Evolutionary conservation across 2,888 invertebrate species (phyloP), one percentile per base, ranked within the genome.

Genomic region (Sinopyrophorus schimmeli): DNA sequence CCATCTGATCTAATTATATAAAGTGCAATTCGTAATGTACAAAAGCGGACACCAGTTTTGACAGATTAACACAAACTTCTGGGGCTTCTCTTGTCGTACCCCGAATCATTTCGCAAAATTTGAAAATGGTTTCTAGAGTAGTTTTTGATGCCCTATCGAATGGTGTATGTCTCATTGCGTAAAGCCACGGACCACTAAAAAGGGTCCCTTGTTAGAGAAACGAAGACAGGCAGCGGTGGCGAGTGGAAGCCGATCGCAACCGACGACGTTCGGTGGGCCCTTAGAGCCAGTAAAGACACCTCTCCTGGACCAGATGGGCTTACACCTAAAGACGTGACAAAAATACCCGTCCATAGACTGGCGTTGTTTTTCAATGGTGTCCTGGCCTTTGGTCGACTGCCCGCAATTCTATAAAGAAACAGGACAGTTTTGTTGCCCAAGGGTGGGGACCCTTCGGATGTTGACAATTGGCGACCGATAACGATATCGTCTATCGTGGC

Each of bases 391-490:
- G 1, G 1, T 12, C n/a, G 27, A 16, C 5, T 2, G 9, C 1
- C 3, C 26, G 24, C 37, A 23, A 3, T 9, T 5, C 3, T n/a
- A 3, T 37, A 4, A n/a, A 4, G 16, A 24, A 15, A 16, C 17
- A 9, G 27, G 12, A 38, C 38, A 4, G 12, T 16, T 1, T 7
- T 38, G 4, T 26, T 26, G 2, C 26, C 16, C 2, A 16, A 26
- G 10, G 10, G 4, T 1, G 37, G 23, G 12, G 18, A 18, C 5
- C 3, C 16, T 5, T 5, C n/a, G 17, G 1, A 17, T 3, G 12
- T 14, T 1, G 28, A 11, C 3, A 40, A 30, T 9, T 30, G 40
- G 40, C n/a, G 40, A 11, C 40, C 40, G 1, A 40, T 40, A 1
- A 40, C 40, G 1, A 18, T 40, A 1, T 7, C 15, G 2, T 30